Evolutionary conservation across 1,140 invertebrate genomes (phyloP).

Genomic region (Drosophila rhopaloa): DNA sequence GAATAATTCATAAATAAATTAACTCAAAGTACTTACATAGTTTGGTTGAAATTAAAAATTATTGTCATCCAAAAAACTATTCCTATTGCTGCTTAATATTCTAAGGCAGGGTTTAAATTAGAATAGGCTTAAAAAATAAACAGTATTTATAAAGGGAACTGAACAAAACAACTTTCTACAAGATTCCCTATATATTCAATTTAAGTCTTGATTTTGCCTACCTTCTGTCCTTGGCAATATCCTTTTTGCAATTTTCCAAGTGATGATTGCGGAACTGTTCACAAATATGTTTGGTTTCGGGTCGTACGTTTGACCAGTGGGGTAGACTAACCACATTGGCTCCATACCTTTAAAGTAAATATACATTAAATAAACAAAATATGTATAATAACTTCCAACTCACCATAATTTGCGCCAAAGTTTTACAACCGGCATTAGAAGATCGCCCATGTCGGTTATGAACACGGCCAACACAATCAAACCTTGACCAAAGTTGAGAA

Average conservation of each 20-base stretch:
- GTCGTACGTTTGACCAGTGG: slow-evolving; percentile 89
- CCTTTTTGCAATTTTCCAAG: slow-evolving; percentile 91
- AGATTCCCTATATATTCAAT: too few species aligned
- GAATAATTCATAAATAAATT: not conserved
- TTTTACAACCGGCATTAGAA: slow-evolving; percentile 89
- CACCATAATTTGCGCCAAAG: slow-evolving; percentile 87
- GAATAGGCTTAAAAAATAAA: not conserved
- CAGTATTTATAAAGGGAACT: not conserved
- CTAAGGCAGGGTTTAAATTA: slow-evolving; percentile 13
- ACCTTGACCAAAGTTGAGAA: slow-evolving; percentile 95
- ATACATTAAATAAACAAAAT: too few species aligned
- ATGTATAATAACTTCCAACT: not conserved
- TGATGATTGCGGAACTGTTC: slow-evolving; percentile 95
- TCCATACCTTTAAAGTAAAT: slow-evolving; percentile 86
- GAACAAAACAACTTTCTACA: not conserved
- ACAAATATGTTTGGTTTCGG: slow-evolving; percentile 92
- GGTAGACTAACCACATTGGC: slow-evolving; percentile 90
- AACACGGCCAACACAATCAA: slow-evolving; percentile 94
- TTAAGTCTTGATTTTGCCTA: not conserved
- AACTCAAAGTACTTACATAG: slow-evolving; percentile 12
- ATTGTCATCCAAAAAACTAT: slow-evolving; percentile 9
- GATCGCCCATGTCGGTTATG: slow-evolving; percentile 91
- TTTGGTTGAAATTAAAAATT: slow-evolving; percentile 20
- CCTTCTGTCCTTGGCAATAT: slow-evolving; percentile 91
- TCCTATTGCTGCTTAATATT: slow-evolving; percentile 33